These are phyloP conservation scores for Conus canariensis DNA, from an alignment of 2,888 invertebrate species.

Conservation along the genomic window DNA sequence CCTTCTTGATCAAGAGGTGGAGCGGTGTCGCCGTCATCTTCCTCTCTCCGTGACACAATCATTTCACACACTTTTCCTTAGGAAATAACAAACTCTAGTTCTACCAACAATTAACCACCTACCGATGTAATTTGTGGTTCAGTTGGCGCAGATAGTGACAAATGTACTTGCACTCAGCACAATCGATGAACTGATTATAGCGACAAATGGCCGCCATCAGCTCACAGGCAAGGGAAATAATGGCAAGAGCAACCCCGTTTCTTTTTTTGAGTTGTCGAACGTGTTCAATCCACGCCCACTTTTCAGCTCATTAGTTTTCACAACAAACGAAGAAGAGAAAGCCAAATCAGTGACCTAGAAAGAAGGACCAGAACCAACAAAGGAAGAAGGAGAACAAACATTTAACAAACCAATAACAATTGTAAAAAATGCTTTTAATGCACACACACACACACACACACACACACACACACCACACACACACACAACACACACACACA, in stretches of 20 bases:
- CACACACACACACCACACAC: no score
- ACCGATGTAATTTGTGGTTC: not conserved
- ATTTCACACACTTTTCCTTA: not conserved
- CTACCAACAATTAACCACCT: not conserved
- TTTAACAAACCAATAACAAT: not conserved
- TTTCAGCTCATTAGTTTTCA: not conserved
- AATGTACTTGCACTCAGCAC: not conserved
- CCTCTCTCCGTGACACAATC: not conserved
- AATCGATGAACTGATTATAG: conserved; percentile 42
- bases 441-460: no score
- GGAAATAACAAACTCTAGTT: not conserved
- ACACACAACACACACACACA: no score
- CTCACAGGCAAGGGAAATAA: conserved; percentile 63
- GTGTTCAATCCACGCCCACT: conserved; percentile 1
- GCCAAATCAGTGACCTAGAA: not conserved
- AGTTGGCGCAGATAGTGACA: not conserved
- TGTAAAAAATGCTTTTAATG: no score
- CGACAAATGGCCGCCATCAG: conserved; percentile 73
- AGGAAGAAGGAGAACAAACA: not conserved
- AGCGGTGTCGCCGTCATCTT: not conserved
- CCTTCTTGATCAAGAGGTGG: conserved; percentile 6
- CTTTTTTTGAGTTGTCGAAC: conserved; percentile 5
- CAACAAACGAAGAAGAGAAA: not conserved
- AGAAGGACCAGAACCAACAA: not conserved
- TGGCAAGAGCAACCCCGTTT: conserved; percentile 59